Evolutionary conservation across 2,113 vertebrate species (phyloP).

Genomic region (Hydrochoerus hydrochaeris): DNA sequence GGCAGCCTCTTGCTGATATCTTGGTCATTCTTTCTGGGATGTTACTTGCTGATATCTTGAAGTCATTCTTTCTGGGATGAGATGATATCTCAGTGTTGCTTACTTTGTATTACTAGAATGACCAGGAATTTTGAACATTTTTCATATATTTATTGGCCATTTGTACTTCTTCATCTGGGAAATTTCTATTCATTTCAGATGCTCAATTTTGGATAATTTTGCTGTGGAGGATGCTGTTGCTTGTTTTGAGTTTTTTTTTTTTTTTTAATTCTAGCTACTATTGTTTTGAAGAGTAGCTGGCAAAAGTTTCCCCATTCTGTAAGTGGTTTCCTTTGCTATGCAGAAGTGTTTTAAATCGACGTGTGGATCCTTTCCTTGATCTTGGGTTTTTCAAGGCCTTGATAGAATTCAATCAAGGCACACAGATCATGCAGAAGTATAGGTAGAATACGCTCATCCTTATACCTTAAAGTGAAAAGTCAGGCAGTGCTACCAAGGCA

Average conservation of each 20-base stretch:
- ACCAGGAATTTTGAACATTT: background rate
- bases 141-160: background rate
- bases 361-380: background rate
- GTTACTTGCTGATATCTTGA: background rate
- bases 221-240: background rate
- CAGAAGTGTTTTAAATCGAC: background rate
- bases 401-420: background rate
- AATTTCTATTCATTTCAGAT: no score
- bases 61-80: background rate
- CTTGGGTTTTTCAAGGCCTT: background rate
- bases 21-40: background rate
- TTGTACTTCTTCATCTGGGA: background rate
- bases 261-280: background rate
- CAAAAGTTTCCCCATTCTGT: background rate
- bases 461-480: background rate
- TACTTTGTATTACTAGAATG: background rate
- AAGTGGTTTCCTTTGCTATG: background rate
- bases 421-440: background rate
- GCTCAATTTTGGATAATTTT: background rate
- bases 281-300: background rate
- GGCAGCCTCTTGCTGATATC: background rate
- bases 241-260: background rate
- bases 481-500: background rate
- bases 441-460: background rate
- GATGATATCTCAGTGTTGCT: background rate